These are phyloP conservation scores for Motacilla alba DNA, from an alignment of 2,113 vertebrate species.

Conservation along the genomic window DNA sequence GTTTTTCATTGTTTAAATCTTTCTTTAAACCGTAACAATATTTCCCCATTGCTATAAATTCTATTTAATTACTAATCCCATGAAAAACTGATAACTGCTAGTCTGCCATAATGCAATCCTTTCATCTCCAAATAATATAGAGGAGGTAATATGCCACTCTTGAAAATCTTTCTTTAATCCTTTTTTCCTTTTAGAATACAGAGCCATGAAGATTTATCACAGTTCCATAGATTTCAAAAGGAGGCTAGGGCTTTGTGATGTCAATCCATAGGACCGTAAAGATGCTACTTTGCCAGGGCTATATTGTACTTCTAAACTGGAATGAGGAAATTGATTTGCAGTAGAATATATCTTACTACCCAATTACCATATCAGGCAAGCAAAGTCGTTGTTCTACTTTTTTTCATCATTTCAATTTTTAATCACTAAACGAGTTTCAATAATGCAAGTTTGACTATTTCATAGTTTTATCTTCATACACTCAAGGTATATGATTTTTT, in stretches of 20 bases:
- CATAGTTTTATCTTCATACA: neutral
- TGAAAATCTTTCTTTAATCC: slow-evolving; percentile 59
- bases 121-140: slow-evolving; percentile 35
- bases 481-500: neutral
- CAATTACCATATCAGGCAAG: neutral
- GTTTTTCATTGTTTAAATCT: neutral
- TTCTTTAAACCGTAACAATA: neutral
- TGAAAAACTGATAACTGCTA: neutral
- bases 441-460: neutral
- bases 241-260: slow-evolving; percentile 2
- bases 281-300: slow-evolving; percentile 16
- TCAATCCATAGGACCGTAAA: slow-evolving; percentile 41
- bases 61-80: slow-evolving; percentile 20
- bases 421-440: neutral
- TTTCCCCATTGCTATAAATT: neutral
- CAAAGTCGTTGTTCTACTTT: neutral
- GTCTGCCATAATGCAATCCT: neutral
- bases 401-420: neutral
- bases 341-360: slow-evolving; percentile 17
- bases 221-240: slow-evolving; percentile 59
- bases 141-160: neutral
- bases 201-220: slow-evolving; percentile 58
- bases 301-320: slow-evolving; percentile 27
- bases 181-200: slow-evolving; percentile 52
- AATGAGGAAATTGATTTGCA: slow-evolving; percentile 28